Evolutionary conservation across 2,113 vertebrate species (phyloP), one percentile per base, ranked within the genome.

Genomic region (Coptodon bakossiorum): DNA sequence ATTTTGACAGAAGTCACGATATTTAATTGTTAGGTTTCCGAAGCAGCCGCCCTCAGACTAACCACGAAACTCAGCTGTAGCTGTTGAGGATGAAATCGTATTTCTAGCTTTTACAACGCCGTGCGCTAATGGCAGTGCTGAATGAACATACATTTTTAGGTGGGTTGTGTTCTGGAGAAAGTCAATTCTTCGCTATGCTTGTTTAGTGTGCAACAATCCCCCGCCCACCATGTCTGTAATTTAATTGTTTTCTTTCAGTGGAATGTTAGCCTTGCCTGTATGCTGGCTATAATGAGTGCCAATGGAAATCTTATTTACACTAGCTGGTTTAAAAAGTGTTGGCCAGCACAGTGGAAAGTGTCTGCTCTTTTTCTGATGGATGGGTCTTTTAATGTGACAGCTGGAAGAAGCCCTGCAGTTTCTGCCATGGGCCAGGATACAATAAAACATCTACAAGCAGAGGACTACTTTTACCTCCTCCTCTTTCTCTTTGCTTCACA

Each of bases 241-340:
- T 89, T 73, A 50, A 92, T 91, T 88, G 90, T 50, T 78, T 78
- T 78, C 45, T 52, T 78, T 52, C 45, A n/a, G 27, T 52, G 10
- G 45, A 52, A 52, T 78, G 73, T 52, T 78, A 27, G 90, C 83
- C 90, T 87, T 87, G 90, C 94, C 94, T 95, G 90, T 89, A 86
- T 83, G 89, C 79, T 45, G 90, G 83, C 89, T 83, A 88, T 85
- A 87, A 84, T 84, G 89, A 88, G 83, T 22, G 83, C 87, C 90
- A 89, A 79, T 93, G 89, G 83, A 90, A 93, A 93, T 88, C 59
- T 90, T 92, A 93, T 93, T 94, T 94, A 89, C 80, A 91, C 83
- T 90, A 81, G 82, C 59, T 73, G 85, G 59, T 48, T 85, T 89
- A 84, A 86, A 86, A 36, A 89, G 78, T 86, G 54, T 83, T 93